phyloP scores from a whole-genome alignment of 92 coral and sea anemone species.

The Phymanthus crucifer region DNA sequence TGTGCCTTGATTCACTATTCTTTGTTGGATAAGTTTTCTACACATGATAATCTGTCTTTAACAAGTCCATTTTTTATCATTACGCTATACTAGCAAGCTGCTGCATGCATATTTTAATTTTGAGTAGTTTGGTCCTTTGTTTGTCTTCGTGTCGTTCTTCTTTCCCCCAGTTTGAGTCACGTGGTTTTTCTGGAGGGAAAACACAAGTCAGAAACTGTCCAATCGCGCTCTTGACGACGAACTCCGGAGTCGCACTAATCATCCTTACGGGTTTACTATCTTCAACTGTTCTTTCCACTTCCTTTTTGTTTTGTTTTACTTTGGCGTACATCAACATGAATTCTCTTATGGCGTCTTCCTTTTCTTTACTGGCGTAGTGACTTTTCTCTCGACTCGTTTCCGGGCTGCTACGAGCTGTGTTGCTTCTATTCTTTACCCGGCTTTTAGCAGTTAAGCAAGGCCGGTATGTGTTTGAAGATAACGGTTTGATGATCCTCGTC shows the following conservation, averaged over 20 bases:
- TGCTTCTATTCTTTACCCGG: conserved; percentile 12
- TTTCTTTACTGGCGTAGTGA: conserved; percentile 19
- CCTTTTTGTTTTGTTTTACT: conserved; percentile 41
- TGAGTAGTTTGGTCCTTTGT: conserved; percentile 65
- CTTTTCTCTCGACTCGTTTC: conserved; percentile 31
- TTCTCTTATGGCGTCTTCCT: conserved; percentile 57
- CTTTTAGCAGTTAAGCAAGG: conserved; percentile 42
- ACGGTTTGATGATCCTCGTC: conserved; percentile 68
- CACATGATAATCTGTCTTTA: background rate
- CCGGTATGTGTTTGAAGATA: conserved; percentile 50
- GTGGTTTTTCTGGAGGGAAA: conserved; percentile 59
- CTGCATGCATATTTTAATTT: conserved; percentile 78
- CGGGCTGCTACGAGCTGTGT: conserved; percentile 26
- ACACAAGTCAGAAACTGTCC: conserved; percentile 72
- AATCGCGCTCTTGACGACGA: conserved; percentile 81
- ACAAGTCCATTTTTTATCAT: background rate
- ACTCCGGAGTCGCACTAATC: conserved; percentile 77
- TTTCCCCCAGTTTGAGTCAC: background rate
- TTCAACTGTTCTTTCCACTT: conserved; percentile 8
- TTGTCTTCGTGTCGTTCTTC: conserved; percentile 60
- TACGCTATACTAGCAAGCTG: conserved; percentile 77
- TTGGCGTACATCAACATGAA: conserved; percentile 80
- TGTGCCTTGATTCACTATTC: background rate
- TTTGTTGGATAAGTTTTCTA: background rate
- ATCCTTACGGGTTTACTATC: conserved; percentile 44